Percentiles rank a stretch among this genome's conserved stretches.
Evolutionary conservation across 2,113 vertebrate genomes (phyloP).

Genomic region (Macquaria ambigua): DNA sequence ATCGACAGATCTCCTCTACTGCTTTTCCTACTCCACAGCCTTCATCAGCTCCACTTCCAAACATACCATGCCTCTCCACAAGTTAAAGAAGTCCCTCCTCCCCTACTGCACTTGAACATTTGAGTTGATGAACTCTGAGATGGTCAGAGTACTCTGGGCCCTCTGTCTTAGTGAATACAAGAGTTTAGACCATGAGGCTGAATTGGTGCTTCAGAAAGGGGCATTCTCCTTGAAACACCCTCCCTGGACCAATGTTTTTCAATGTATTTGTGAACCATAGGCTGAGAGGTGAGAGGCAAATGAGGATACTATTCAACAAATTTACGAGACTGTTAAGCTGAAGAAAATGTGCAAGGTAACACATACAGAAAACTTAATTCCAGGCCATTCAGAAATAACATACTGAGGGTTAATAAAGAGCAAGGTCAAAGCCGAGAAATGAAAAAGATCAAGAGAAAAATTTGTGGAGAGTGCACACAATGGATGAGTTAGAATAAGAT

Average conservation of each 20-base stretch:
- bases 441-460: not conserved
- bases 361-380: not conserved
- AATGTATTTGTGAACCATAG: conserved; percentile 41
- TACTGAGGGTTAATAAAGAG: not conserved
- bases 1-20: conserved; percentile 53
- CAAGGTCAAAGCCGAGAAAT: not conserved
- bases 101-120: conserved; percentile 41
- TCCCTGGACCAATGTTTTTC: conserved; percentile 27
- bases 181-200: conserved; percentile 46
- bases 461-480: not conserved
- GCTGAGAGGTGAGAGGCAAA: conserved; percentile 17
- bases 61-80: conserved; percentile 64
- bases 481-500: conserved; percentile 7
- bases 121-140: conserved; percentile 62
- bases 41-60: conserved; percentile 61
- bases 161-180: conserved; percentile 52
- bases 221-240: conserved; percentile 53
- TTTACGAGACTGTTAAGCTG: conserved; percentile 24
- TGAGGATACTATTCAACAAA: not conserved
- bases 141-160: conserved; percentile 32
- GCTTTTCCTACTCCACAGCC: conserved; percentile 44
- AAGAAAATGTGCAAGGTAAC: not conserved
- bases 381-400: not conserved
- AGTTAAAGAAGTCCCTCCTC: conserved; percentile 39
- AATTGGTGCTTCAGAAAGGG: conserved; percentile 61